These are phyloP conservation scores for Oxygymnocypris stewartii DNA, from an alignment of 2,113 vertebrate species.

Conservation along the genomic window DNA sequence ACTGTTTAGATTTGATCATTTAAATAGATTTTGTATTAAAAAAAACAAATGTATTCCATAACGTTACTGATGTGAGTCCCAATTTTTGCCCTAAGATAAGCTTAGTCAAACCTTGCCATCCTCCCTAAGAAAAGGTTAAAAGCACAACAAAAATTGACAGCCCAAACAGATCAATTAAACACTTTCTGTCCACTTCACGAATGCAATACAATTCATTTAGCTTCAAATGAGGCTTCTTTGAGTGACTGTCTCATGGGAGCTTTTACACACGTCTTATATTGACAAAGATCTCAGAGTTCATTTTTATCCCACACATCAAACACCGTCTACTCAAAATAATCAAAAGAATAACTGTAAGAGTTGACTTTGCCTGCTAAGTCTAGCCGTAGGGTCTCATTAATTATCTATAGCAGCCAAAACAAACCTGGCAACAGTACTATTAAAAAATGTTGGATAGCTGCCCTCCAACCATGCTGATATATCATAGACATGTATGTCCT, in stretches of 20 bases:
- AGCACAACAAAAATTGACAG: neutral
- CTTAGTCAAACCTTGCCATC: neutral
- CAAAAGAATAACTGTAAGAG: slow-evolving; percentile 27
- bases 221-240: neutral
- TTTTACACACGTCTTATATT: neutral
- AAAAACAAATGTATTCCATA: neutral
- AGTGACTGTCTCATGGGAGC: neutral
- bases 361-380: slow-evolving; percentile 20
- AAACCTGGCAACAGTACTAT: slow-evolving; percentile 17
- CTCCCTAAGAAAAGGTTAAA: slow-evolving; percentile 19
- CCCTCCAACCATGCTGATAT: neutral
- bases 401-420: slow-evolving; percentile 23
- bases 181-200: neutral
- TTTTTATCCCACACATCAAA: slow-evolving; percentile 27
- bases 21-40: neutral
- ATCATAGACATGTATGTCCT: neutral
- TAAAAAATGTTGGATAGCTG: slow-evolving; percentile 10
- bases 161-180: neutral
- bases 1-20: neutral
- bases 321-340: slow-evolving; percentile 25
- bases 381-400: slow-evolving; percentile 34
- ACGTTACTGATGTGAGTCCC: neutral
- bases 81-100: neutral
- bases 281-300: slow-evolving; percentile 16
- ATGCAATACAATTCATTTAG: slow-evolving; percentile 16